A percentile compares a stretch with the other conserved stretches of the same genome.
These are phyloP conservation scores for Aix galericulata DNA, from an alignment of 2,113 vertebrate species.

Conservation along the genomic window DNA sequence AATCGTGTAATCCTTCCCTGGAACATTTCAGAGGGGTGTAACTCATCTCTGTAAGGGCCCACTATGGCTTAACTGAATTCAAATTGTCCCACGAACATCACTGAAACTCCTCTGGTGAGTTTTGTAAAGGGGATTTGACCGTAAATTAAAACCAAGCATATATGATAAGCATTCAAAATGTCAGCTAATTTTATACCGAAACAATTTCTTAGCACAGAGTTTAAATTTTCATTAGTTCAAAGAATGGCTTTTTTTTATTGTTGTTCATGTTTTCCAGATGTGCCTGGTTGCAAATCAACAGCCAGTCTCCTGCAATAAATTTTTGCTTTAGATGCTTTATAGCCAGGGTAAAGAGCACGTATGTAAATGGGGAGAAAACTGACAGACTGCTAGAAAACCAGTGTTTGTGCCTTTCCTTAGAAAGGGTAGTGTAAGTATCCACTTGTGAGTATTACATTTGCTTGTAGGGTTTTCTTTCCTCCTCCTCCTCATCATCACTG, in stretches of 20 bases:
- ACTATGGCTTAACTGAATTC: neutral
- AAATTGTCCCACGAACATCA: neutral
- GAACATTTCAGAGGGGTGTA: neutral
- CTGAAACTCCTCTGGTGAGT: neutral
- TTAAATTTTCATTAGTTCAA: conserved; percentile 26
- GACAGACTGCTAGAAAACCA: neutral
- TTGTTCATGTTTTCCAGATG: conserved; percentile 38
- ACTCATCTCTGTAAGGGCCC: neutral
- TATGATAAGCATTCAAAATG: neutral
- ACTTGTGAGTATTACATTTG: neutral
- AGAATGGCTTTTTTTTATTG: neutral
- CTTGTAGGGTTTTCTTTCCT: neutral
- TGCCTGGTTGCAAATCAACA: conserved; percentile 26
- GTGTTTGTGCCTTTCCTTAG: neutral
- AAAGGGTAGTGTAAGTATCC: neutral
- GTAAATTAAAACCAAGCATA: neutral
- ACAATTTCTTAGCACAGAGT: neutral
- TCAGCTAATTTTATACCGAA: conserved; percentile 3
- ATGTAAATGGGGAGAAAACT: conserved; percentile 7
- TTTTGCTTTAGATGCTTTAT: neutral
- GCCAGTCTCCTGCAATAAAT: neutral
- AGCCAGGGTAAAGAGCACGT: neutral
- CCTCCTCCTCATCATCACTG: neutral
- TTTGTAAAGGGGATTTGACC: neutral
- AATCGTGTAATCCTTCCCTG: neutral